These are phyloP conservation scores for Anthophora plumipes DNA, from an alignment of 2,888 invertebrate species.

Conservation along the genomic window DNA sequence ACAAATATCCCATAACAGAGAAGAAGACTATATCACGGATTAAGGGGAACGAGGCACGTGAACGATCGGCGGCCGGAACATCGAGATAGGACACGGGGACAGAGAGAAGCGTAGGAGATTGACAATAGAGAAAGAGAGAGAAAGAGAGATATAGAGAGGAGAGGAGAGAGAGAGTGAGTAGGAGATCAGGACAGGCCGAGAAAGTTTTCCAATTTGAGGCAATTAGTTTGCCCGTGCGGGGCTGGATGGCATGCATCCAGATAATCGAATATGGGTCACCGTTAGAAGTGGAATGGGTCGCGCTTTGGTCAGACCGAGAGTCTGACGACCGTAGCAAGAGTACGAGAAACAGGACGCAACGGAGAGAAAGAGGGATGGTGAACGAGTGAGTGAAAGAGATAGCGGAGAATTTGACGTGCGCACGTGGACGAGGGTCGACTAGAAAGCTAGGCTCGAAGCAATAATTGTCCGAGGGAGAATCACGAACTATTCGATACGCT, in stretches of 20 bases:
- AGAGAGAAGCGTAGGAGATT: conserved; percentile 39
- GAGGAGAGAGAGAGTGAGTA: conserved; percentile 26
- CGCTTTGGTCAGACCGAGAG: conserved; percentile 61
- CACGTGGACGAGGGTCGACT: conserved; percentile 58
- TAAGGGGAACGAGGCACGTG: not conserved
- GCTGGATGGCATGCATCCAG: conserved; percentile 73
- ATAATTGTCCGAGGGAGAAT: conserved; percentile 47
- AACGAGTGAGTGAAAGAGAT: not conserved
- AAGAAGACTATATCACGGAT: not conserved
- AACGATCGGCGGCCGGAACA: conserved; percentile 1
- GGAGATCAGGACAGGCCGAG: conserved; percentile 56
- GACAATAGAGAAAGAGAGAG: conserved; percentile 45
- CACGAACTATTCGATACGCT: conserved; percentile 50
- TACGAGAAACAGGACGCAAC: not conserved
- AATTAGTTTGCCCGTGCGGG: conserved; percentile 74
- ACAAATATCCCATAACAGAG: not conserved
- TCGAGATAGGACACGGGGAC: conserved; percentile 20
- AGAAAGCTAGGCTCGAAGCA: conserved; percentile 27
- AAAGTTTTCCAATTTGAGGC: conserved; percentile 80
- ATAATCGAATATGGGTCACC: conserved; percentile 75
- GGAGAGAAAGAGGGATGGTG: not conserved
- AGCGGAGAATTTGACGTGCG: conserved; percentile 38
- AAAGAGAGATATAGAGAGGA: not conserved
- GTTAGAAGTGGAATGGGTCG: conserved; percentile 63
- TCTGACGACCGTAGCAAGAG: conserved; percentile 3